A percentile compares a stretch with the other conserved stretches of the same genome.
phyloP scores from a whole-genome alignment of 2,797 vertebrate genomes.

The Trachurus trachurus region DNA sequence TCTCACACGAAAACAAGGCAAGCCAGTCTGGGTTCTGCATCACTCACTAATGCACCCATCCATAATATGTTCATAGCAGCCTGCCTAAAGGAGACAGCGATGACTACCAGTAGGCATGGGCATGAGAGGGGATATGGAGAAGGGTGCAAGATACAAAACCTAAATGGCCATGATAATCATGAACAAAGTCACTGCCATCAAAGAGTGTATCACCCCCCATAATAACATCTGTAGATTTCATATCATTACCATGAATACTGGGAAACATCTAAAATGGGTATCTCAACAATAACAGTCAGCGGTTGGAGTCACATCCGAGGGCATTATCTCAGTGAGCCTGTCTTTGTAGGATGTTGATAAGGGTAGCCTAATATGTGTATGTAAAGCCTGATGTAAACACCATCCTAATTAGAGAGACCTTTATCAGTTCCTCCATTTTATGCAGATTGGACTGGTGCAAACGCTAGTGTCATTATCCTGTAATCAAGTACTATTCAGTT shows the following conservation, averaged over 20 bases:
- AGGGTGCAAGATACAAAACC: conserved; percentile 81
- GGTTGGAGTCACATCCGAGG: conserved; percentile 68
- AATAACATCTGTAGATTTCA: conserved; percentile 85
- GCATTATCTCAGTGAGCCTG: conserved; percentile 75
- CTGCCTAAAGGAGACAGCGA: conserved; percentile 86
- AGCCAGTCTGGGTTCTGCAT: conserved; percentile 85
- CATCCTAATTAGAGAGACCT: conserved; percentile 81
- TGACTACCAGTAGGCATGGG: conserved; percentile 78
- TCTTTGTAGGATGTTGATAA: conserved; percentile 76
- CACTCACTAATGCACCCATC: conserved; percentile 92
- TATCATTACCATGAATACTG: conserved; percentile 85
- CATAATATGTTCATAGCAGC: conserved; percentile 90
- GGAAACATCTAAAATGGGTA: conserved; percentile 80
- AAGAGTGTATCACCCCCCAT: conserved; percentile 83
- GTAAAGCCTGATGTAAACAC: conserved; percentile 78
- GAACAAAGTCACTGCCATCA: conserved; percentile 87
- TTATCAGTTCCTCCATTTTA: conserved; percentile 78
- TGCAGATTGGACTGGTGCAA: conserved; percentile 78
- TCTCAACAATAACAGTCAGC: conserved; percentile 76
- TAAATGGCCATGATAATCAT: conserved; percentile 88
- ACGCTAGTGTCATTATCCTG: conserved; percentile 79
- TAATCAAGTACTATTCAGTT: conserved; percentile 84
- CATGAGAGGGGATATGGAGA: conserved; percentile 75
- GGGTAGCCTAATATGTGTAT: conserved; percentile 76
- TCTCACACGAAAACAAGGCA: conserved; percentile 90